Evolutionary conservation across 2,888 invertebrate genomes (phyloP).

Genomic region (Molorchus minor): DNA sequence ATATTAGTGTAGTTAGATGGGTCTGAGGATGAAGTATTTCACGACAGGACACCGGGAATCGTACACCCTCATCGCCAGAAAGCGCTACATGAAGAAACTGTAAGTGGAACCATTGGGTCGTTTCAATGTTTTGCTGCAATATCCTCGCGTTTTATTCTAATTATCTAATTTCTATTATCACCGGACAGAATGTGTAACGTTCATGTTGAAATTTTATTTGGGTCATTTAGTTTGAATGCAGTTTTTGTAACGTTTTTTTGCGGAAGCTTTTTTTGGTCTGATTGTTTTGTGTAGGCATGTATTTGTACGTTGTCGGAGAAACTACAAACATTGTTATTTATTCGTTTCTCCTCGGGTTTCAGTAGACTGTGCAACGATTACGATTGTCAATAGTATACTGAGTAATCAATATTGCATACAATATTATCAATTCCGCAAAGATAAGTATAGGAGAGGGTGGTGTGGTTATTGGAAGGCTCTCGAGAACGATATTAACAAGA

Average conservation of each 20-base stretch:
- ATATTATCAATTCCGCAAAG: too few species aligned
- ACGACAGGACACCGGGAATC: slow-evolving; percentile 69
- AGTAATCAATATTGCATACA: too few species aligned
- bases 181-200: slow-evolving; percentile 14
- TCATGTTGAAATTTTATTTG: slow-evolving; percentile 24
- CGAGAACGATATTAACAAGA: too few species aligned
- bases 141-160: slow-evolving; percentile 28
- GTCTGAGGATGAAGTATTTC: slow-evolving; percentile 68
- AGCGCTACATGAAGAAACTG: slow-evolving; percentile 74
- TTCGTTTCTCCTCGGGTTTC: too few species aligned
- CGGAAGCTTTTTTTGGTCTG: slow-evolving; percentile 36
- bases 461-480: too few species aligned
- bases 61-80: slow-evolving; percentile 70
- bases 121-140: slow-evolving; percentile 25
- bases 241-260: slow-evolving; percentile 31
- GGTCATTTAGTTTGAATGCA: slow-evolving; percentile 32
- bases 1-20: slow-evolving; percentile 43
- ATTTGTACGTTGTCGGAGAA: too few species aligned
- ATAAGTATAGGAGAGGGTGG: too few species aligned
- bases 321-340: too few species aligned
- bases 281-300: too few species aligned
- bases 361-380: too few species aligned
- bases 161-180: slow-evolving; percentile 20
- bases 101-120: slow-evolving; percentile 62
- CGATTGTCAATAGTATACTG: too few species aligned